Base-by-base conservation (phyloP, 2,888 invertebrate genomes). In the Chelonus formosanus region DNA sequence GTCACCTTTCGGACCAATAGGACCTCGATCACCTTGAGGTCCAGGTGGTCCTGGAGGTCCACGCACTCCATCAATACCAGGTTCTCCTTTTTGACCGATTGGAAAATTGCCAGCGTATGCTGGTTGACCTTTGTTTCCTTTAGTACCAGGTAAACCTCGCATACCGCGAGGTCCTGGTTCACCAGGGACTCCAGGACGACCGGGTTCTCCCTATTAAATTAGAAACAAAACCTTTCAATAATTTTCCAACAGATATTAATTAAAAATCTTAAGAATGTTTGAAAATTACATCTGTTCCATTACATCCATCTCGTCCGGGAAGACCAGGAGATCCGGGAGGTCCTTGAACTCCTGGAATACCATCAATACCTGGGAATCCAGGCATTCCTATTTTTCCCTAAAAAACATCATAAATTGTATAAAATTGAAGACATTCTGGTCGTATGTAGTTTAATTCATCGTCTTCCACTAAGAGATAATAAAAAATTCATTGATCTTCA, bases 221-320 rank as follows among this genome's bases (percentile, higher is more conserved):
- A 4, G 7, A 10, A 20, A 4, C 4, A 20, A 20, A 20, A 20
- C 1, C 20, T 20, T 20, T 20, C 20, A 20, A 2, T 20, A 20
- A 20, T 1, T 20, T 20, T 1, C 20, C 20, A 20, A 20, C 0
- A 74, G 67, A 72, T 55, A 31, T 45, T 20, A 31, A 10, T 6
- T 20, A 31, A 10, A 4, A 20, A 20, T 20, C 20, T 20, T 20
- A 20, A 20, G 20, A 20, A 20, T 20, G 20, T 35, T 61, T 43
- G 31, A 8, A 8, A 52, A 31, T 88, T 87, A 95, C 95, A 84
- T 96, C 96, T 62, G 96, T 95, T 78, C 98, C 98, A 79, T 98
- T 97, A 81, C 98, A 98, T 6, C 98, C 98, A 81, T 98, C 97
- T 76, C 92, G 86, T 60, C 98, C 98, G 48, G 93, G 91, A 52